These are phyloP conservation scores for Steinernema hermaphroditum DNA, from an alignment of 2,888 invertebrate species.

Conservation along the genomic window DNA sequence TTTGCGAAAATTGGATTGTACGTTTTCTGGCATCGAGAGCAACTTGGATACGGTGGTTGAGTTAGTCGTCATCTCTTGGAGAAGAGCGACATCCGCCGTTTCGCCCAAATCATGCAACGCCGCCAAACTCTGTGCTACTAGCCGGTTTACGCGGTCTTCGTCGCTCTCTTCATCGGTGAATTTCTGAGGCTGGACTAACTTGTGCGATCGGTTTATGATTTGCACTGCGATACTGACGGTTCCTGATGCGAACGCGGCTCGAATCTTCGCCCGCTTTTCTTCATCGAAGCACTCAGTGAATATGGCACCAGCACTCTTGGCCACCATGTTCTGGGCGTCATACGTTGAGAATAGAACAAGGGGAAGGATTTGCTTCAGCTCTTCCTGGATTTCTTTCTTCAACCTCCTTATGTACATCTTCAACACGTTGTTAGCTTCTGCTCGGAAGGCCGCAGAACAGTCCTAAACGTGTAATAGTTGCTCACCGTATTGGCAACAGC, in stretches of 20 bases:
- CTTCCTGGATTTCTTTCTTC: conserved; percentile 11
- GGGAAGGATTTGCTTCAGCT: conserved; percentile 38
- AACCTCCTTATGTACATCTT: conserved; percentile 4
- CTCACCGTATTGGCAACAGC: too few species aligned
- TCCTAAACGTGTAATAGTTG: conserved; percentile 19
- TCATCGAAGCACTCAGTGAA: conserved; percentile 49
- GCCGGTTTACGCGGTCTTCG: conserved; percentile 39
- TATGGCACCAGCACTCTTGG: conserved; percentile 39
- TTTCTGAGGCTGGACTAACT: conserved; percentile 46
- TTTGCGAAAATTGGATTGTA: background rate
- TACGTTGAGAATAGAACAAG: conserved; percentile 39
- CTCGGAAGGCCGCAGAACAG: conserved; percentile 3
- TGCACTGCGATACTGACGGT: conserved; percentile 40
- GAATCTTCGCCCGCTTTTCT: conserved; percentile 41
- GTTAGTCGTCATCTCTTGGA: background rate
- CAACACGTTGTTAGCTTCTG: conserved; percentile 27
- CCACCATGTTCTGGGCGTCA: conserved; percentile 38
- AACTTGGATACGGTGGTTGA: background rate
- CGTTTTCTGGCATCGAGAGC: background rate
- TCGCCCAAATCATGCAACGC: conserved; percentile 12
- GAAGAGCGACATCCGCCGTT: background rate
- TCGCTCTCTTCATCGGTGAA: conserved; percentile 42
- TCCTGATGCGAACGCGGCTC: conserved; percentile 37
- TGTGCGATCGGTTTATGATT: conserved; percentile 41
- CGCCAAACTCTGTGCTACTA: conserved; percentile 40